Evolutionary conservation across 53 echinoderm and acorn worm genomes (phyloP).

Genomic region (Paracentrotus lividus): DNA sequence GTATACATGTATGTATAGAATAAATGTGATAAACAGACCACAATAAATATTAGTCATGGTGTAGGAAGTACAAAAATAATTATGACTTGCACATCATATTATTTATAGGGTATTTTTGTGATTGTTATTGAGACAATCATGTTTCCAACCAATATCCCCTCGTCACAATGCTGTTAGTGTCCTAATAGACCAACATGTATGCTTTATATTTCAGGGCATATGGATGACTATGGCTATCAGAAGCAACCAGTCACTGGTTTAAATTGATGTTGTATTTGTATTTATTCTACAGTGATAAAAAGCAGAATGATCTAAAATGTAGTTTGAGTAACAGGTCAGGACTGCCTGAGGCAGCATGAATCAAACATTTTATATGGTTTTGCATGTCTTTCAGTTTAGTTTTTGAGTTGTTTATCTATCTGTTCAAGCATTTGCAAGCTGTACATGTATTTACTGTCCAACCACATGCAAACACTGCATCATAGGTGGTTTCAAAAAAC

Average conservation of each 20-base stretch:
- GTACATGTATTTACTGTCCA: not conserved
- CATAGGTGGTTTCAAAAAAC: not conserved
- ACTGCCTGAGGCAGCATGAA: not conserved
- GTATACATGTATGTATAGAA: not conserved
- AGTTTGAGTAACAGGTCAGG: not conserved
- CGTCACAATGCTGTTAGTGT: too few species aligned
- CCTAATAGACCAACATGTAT: too few species aligned
- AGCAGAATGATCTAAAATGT: not conserved
- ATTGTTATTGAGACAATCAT: not conserved
- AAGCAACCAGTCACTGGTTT: too few species aligned
- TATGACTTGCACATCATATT: not conserved
- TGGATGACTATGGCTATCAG: too few species aligned
- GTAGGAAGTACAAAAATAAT: not conserved
- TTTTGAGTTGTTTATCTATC: not conserved
- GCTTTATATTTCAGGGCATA: too few species aligned
- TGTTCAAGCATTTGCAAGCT: not conserved
- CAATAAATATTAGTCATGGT: not conserved
- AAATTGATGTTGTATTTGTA: not conserved
- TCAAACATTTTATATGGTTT: not conserved
- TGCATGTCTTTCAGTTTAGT: not conserved
- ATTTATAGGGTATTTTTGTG: not conserved
- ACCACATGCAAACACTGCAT: not conserved
- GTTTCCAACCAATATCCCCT: too few species aligned
- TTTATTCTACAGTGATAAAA: not conserved
- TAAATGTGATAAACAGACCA: not conserved